Evolutionary conservation across 2,797 vertebrate species (phyloP).

Genomic region (Myotis daubentonii): DNA sequence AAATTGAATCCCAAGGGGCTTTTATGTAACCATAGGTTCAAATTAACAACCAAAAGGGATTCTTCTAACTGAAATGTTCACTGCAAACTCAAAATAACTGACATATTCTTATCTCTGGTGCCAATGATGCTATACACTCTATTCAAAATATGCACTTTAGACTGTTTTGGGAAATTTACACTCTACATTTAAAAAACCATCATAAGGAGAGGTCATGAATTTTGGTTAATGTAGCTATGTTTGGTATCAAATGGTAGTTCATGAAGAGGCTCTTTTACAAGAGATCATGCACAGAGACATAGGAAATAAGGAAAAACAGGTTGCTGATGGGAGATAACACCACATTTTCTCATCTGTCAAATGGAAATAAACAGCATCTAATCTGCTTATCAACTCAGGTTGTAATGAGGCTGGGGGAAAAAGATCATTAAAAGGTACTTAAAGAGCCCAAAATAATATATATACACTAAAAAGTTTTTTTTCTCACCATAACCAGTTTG

Average conservation of each 20-base stretch:
- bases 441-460: neutral
- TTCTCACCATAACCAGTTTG: neutral
- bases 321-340: neutral
- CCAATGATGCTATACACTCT: neutral
- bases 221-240: neutral
- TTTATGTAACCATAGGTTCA: conserved; percentile 24
- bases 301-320: neutral
- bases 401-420: neutral
- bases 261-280: neutral
- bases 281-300: neutral
- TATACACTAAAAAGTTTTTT: neutral
- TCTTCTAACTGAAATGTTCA: conserved; percentile 14
- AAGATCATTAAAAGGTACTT: neutral
- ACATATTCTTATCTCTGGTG: conserved; percentile 19
- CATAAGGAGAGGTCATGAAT: neutral
- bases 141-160: neutral
- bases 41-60: conserved; percentile 34
- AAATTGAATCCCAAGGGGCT: neutral
- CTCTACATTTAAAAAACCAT: neutral
- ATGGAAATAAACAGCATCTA: neutral
- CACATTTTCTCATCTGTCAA: neutral
- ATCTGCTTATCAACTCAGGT: neutral
- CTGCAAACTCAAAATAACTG: conserved; percentile 22
- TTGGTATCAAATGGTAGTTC: neutral
- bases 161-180: neutral